A percentile compares a stretch with the other conserved stretches of the same genome.
Conservation (phyloP, 2,888 invertebrate genomes). For the Neocrepidodera transversa region DNA sequence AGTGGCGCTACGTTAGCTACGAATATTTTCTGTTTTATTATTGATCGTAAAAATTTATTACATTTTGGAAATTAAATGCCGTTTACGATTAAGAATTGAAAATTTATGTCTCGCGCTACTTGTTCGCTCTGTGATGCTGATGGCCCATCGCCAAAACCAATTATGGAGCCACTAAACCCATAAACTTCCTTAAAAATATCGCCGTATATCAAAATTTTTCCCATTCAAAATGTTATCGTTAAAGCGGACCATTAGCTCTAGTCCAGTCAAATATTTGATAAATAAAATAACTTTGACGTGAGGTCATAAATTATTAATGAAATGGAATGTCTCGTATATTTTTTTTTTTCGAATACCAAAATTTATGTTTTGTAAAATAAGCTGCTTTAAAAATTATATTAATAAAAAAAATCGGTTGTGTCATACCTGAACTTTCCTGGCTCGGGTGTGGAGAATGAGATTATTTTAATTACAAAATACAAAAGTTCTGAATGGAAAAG, state of each 20-base stretch:
- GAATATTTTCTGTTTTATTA: neutral
- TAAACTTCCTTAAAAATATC: constrained; percentile 22
- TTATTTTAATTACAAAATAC: too few relatives aligned
- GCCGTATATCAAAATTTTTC: constrained; percentile 18
- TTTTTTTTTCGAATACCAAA: too few relatives aligned
- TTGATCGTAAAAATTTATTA: constrained; percentile 13
- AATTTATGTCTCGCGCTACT: constrained; percentile 22
- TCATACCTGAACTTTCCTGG: too few relatives aligned
- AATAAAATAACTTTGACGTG: too few relatives aligned
- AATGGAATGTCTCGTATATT: too few relatives aligned
- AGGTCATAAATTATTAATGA: too few relatives aligned
- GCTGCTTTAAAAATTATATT: too few relatives aligned
- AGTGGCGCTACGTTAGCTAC: constrained; percentile 1
- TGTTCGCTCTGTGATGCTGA: constrained; percentile 19
- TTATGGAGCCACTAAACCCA: constrained; percentile 20
- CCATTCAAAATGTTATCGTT: constrained; percentile 9
- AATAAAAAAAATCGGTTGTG: too few relatives aligned
- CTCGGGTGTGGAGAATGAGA: too few relatives aligned
- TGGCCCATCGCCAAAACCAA: constrained; percentile 28
- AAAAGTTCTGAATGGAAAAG: too few relatives aligned
- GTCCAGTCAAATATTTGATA: too few relatives aligned
- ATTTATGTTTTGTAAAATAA: too few relatives aligned
- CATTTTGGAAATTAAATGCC: constrained; percentile 21
- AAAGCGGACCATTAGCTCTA: neutral
- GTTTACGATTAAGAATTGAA: constrained; percentile 16